Percentiles rank a stretch among this genome's conserved stretches.
phyloP scores from a whole-genome alignment of 1,140 invertebrate genomes.

The Orius insidiosus region DNA sequence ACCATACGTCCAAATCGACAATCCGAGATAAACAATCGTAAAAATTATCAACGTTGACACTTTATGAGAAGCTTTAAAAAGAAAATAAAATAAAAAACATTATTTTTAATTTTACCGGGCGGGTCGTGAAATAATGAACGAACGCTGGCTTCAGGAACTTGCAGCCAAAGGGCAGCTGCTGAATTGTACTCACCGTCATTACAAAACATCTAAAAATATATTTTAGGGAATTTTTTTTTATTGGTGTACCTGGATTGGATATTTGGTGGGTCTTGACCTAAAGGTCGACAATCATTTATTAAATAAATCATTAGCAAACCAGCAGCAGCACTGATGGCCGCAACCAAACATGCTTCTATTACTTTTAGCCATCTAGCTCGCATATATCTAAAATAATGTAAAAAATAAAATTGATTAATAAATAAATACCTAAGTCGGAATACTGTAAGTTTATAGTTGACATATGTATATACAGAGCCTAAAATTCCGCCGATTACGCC shows the following conservation, averaged over 20 bases:
- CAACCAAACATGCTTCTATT: conserved; percentile 70
- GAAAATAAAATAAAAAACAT: no score
- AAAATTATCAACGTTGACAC: conserved; percentile 65
- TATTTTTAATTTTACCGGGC: no score
- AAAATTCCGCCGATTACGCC: conserved; percentile 75
- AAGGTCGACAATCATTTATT: conserved; percentile 68
- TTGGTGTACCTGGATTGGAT: conserved; percentile 50
- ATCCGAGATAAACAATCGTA: conserved; percentile 70
- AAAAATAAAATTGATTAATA: not conserved
- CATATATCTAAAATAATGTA: conserved; percentile 42
- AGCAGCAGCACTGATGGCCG: conserved; percentile 61
- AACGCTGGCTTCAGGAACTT: conserved; percentile 90
- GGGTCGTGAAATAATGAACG: conserved; percentile 83
- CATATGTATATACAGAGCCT: conserved; percentile 85
- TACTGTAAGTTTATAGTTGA: conserved; percentile 79
- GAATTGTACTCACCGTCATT: conserved; percentile 81
- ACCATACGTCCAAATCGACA: conserved; percentile 89
- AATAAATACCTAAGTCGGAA: conserved; percentile 57
- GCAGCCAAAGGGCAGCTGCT: conserved; percentile 84
- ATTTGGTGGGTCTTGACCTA: conserved; percentile 54
- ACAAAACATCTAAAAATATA: conserved; percentile 60
- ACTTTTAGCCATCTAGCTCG: conserved; percentile 56
- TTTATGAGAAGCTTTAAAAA: conserved; percentile 73
- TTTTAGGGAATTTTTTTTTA: no score
- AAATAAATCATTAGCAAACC: conserved; percentile 80